These are phyloP conservation scores for Tyto alba DNA, from an alignment of 2,113 vertebrate species.

Conservation along the genomic window DNA sequence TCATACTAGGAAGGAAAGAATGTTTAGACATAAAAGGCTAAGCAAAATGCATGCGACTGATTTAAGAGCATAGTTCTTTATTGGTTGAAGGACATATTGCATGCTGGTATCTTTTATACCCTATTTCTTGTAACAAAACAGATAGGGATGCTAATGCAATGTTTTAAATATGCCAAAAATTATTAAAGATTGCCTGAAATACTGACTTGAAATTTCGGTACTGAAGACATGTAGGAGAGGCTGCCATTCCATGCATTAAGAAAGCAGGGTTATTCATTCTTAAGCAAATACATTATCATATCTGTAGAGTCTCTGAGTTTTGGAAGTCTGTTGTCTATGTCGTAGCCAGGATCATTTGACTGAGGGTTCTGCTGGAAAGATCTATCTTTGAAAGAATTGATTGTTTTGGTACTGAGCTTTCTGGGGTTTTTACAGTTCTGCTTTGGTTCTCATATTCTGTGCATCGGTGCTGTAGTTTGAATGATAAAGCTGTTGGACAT, in stretches of 20 bases:
- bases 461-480: not conserved
- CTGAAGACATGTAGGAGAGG: not conserved
- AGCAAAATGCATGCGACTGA: not conserved
- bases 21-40: not conserved
- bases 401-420: not conserved
- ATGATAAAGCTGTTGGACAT: not conserved
- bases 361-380: not conserved
- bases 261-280: not conserved
- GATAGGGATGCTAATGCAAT: not conserved
- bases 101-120: not conserved
- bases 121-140: not conserved
- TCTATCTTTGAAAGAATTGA: not conserved
- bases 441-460: not conserved
- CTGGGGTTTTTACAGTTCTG: not conserved
- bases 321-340: not conserved
- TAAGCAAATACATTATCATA: not conserved
- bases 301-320: not conserved
- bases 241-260: not conserved
- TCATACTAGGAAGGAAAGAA: not conserved
- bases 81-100: not conserved
- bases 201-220: not conserved
- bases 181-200: not conserved
- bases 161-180: not conserved
- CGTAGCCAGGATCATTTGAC: rapidly evolving
- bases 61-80: not conserved